Evolutionary conservation across 2,113 vertebrate species (phyloP).

Genomic region (Sigmodon hispidus): DNA sequence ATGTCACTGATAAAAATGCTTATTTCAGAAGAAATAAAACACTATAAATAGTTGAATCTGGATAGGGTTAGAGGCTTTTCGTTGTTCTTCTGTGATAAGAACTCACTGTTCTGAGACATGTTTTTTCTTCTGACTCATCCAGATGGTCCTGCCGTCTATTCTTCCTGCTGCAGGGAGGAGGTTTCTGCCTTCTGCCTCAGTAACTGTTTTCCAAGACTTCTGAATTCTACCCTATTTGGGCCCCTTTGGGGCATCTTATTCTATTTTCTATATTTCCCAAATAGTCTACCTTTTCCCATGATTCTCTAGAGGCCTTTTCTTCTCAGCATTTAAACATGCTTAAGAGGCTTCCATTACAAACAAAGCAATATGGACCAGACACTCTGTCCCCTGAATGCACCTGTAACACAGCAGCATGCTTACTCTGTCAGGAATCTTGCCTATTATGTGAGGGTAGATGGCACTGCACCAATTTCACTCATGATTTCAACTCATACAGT

Average conservation of each 20-base stretch:
- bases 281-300: background rate
- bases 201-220: background rate
- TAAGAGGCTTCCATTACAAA: background rate
- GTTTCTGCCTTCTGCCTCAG: background rate
- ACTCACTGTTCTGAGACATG: background rate
- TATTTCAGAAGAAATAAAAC: constrained; percentile 49
- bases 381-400: background rate
- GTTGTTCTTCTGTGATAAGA: background rate
- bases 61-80: background rate
- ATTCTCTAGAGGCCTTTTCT: background rate
- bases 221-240: background rate
- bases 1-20: background rate
- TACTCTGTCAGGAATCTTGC: background rate
- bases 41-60: background rate
- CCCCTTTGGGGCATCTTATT: background rate
- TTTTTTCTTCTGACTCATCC: background rate
- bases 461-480: background rate
- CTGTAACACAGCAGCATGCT: background rate
- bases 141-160: too few relatives aligned
- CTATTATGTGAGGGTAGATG: background rate
- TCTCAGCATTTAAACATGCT: background rate
- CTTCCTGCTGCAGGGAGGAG: background rate
- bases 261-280: background rate
- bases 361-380: background rate
- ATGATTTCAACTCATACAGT: background rate